A percentile compares a stretch with the other conserved stretches of the same genome.
phyloP scores from a whole-genome alignment of 2,113 vertebrate species.

The Callochromis pleurospilus region DNA sequence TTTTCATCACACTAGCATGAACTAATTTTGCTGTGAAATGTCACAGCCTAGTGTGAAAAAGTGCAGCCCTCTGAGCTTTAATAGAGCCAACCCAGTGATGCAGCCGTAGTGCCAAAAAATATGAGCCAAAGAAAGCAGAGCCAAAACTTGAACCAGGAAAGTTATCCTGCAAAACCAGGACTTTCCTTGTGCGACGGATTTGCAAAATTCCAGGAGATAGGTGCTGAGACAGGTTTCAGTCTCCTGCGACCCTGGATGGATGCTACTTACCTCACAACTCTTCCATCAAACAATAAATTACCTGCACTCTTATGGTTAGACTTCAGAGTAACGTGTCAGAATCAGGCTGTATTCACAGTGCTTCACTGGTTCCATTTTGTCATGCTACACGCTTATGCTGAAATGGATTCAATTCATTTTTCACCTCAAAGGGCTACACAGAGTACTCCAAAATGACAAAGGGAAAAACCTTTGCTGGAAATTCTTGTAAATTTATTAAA shows the following conservation, averaged over 20 bases:
- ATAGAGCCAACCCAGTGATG: not conserved
- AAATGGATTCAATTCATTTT: not conserved
- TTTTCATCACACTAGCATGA: not conserved
- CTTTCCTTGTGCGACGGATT: not conserved
- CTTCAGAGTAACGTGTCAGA: not conserved
- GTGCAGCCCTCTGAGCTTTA: not conserved
- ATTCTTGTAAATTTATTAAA: not conserved
- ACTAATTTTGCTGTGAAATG: not conserved
- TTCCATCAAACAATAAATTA: not conserved
- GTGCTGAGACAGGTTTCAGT: not conserved
- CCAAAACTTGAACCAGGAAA: not conserved
- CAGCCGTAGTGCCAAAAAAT: not conserved
- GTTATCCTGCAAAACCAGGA: not conserved
- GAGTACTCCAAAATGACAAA: not conserved
- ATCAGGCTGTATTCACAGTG: not conserved
- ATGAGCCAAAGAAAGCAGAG: not conserved
- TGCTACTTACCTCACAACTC: not conserved
- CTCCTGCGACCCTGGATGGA: not conserved
- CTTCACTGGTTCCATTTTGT: not conserved
- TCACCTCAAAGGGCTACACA: not conserved
- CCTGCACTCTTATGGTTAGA: not conserved
- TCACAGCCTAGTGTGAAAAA: not conserved
- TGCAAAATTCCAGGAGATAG: not conserved
- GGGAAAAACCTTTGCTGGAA: not conserved
- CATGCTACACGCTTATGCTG: not conserved